These are phyloP conservation scores for Chaetodon auriga DNA, from an alignment of 2,113 vertebrate genomes.

Conservation along the genomic window DNA sequence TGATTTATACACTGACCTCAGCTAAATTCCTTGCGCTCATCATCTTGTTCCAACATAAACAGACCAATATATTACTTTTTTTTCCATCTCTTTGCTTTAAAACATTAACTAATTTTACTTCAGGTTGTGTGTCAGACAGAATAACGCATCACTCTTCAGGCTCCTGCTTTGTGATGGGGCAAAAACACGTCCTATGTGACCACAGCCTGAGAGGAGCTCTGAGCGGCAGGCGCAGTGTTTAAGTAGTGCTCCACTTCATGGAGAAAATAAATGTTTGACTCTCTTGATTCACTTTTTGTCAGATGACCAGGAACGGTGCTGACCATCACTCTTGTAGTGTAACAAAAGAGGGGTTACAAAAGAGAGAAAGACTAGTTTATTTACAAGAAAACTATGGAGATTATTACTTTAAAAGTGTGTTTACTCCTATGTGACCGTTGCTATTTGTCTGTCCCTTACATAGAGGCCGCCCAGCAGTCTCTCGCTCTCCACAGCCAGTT, in stretches of 20 bases:
- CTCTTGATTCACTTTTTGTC: neutral
- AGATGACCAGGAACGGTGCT: neutral
- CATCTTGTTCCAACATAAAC: neutral
- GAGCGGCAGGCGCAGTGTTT: neutral
- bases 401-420: constrained; percentile 29
- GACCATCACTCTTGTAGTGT: neutral
- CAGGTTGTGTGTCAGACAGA: too few relatives aligned
- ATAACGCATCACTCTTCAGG: neutral
- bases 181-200: constrained; percentile 3
- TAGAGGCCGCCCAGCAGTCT: constrained; percentile 85
- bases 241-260: neutral
- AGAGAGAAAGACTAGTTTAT: constrained; percentile 21
- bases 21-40: neutral
- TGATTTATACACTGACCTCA: neutral
- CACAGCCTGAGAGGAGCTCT: neutral
- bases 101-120: neutral
- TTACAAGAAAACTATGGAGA: constrained; percentile 35
- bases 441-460: constrained; percentile 4
- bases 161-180: neutral
- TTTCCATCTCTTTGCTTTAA: neutral
- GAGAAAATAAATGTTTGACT: neutral
- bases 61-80: neutral
- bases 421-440: constrained; percentile 13
- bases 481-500: constrained; percentile 34
- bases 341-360: neutral